These are phyloP conservation scores for Pomacea maculata DNA, from an alignment of 1,140 invertebrate species.

Conservation along the genomic window DNA sequence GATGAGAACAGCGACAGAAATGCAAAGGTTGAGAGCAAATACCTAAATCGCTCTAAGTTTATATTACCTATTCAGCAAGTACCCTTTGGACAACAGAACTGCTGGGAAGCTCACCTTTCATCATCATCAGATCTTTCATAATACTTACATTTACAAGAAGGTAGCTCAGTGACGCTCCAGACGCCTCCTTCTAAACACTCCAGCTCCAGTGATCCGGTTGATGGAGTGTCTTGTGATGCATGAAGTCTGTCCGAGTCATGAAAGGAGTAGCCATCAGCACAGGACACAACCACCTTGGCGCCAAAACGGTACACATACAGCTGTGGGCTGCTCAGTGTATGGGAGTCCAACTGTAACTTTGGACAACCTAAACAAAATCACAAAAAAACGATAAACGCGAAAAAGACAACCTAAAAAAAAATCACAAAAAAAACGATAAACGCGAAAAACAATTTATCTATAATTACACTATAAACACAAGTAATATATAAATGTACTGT, in stretches of 20 bases:
- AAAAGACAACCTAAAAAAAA: no score
- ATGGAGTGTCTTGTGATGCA: background rate
- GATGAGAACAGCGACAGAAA: no score
- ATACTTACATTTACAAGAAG: no score
- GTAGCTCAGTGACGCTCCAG: no score
- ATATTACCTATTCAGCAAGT: no score
- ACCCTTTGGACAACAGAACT: no score
- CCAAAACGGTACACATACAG: slow-evolving; percentile 1
- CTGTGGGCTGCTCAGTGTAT: background rate
- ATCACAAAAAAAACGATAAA: background rate
- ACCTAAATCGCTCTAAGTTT: no score
- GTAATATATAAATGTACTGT: no score
- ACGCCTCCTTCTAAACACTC: background rate
- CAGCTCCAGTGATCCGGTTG: background rate
- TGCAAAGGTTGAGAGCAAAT: no score
- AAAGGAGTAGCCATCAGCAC: slow-evolving; percentile 1
- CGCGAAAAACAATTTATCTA: background rate
- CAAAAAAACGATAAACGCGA: background rate
- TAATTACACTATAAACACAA: background rate
- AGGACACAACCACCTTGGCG: background rate
- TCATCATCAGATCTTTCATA: no score
- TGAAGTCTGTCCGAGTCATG: no score
- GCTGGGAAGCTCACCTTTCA: no score
- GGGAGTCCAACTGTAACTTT: background rate
- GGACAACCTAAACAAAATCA: slow-evolving; percentile 2